Base-by-base conservation (phyloP, 2,797 vertebrate species). In the Dendrocincla tyrannina region DNA sequence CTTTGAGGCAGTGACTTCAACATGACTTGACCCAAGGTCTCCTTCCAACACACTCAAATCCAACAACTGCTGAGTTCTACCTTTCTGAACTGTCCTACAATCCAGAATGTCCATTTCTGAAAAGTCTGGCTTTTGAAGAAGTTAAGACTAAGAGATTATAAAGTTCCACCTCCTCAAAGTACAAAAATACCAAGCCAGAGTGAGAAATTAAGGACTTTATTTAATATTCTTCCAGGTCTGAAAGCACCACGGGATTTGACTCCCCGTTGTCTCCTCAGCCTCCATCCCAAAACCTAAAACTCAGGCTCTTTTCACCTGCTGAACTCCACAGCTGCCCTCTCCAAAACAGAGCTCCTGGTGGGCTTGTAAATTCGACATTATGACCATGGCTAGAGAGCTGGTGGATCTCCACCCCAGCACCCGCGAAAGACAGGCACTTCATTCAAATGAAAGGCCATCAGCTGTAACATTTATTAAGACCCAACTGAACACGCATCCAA, bases 391-490 rank as follows among this genome's bases (percentile, higher is more conserved):
- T n/a, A 85, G 14, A 85, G 44, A 70, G 15, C 11, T 70, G 13
- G 28, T 33, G 15, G 32, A 68, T 32, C 24, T 69, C 39, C 24
- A 37, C 7, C 28, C 24, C 46, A 55, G 50, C n/a, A 60, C 9
- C 10, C 9, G 33, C 22, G 22, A 52, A 37, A 56, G 5, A 30
- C 1, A 23, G 8, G 24, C 12, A 32, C 0, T 1, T 32, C 20
- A 49, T 7, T 74, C 55, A 69, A 67, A 70, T 32, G 17, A 62
- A 79, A 83, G 58, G 19, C 33, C 53, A 72, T 33, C 44, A 64
- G 14, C 13, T 28, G 1, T 9, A 82, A 50, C 28, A 25, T 19
- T 62, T 41, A 35, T 19, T 64, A 78, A 47, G n/a, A 90, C 35
- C 12, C 16, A 85, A 85, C 37, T 0, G 2, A 75, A 66, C 13